phyloP scores from a whole-genome alignment of 2,113 vertebrate species.

The Pelusios castaneus region DNA sequence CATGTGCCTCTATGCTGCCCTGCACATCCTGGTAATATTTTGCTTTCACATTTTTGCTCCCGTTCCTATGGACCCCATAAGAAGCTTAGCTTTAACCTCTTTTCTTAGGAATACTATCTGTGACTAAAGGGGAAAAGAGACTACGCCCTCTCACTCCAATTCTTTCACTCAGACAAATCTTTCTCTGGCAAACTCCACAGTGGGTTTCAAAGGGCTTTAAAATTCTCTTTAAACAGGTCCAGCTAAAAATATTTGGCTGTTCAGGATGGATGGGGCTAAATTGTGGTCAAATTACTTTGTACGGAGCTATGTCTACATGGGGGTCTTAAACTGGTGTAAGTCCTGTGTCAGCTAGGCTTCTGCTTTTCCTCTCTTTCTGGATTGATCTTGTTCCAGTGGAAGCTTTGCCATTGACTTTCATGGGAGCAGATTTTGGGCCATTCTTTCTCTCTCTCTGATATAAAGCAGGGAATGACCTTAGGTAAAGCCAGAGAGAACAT shows the following conservation, averaged over 20 bases:
- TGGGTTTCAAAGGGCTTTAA: not conserved
- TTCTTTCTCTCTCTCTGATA: not conserved
- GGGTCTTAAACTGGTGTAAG: conserved; percentile 16
- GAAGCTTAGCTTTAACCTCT: not conserved
- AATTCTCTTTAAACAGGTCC: not conserved
- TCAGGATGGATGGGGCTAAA: not conserved
- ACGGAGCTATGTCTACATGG: not conserved
- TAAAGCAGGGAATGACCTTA: conserved; percentile 25
- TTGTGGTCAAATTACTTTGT: not conserved
- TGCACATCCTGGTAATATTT: not conserved
- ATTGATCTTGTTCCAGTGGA: conserved; percentile 7
- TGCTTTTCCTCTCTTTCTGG: not conserved
- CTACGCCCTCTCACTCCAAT: not conserved
- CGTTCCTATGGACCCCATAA: not conserved
- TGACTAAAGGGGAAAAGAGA: not conserved
- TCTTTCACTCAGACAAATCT: not conserved
- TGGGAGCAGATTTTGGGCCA: conserved; percentile 37
- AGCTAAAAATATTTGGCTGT: not conserved
- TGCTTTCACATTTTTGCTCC: not conserved
- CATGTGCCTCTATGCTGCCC: rapidly evolving
- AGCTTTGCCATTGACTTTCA: not conserved
- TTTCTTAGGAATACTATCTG: not conserved
- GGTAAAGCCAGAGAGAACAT: conserved; percentile 41
- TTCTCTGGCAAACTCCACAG: not conserved
- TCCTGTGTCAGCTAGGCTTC: not conserved